A percentile compares a stretch with the other conserved stretches of the same genome.
Conservation (phyloP, 2,797 vertebrate genomes). For the Tapera naevia region DNA sequence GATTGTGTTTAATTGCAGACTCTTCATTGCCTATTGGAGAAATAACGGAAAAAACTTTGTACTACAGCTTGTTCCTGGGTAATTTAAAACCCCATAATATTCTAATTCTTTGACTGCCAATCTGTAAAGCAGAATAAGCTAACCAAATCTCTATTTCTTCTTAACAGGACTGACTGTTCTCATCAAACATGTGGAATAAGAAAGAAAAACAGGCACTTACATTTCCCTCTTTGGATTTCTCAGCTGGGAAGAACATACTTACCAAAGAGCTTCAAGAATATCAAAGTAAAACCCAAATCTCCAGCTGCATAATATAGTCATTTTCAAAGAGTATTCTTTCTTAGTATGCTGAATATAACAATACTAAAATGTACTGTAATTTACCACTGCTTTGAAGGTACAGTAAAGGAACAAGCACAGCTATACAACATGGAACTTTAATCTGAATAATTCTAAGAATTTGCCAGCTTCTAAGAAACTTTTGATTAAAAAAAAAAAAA, state of each 20-base stretch:
- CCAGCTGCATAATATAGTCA: not conserved
- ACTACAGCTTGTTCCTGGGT: slow-evolving; percentile 5
- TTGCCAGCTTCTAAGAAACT: not conserved
- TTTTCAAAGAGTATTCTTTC: slow-evolving; percentile 15
- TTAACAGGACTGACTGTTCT: slow-evolving; percentile 17
- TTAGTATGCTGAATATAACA: not conserved
- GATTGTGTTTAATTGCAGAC: slow-evolving; percentile 50
- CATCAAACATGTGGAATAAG: slow-evolving; percentile 35
- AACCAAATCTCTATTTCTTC: slow-evolving; percentile 31
- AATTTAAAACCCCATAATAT: slow-evolving; percentile 52
- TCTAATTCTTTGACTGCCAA: slow-evolving; percentile 40
- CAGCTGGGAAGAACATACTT: not conserved
- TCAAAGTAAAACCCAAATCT: slow-evolving; percentile 28
- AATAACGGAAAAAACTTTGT: not conserved
- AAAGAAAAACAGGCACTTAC: not conserved
- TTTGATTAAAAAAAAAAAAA: not conserved
- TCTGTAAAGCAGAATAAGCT: slow-evolving; percentile 49
- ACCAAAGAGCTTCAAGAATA: slow-evolving; percentile 12
- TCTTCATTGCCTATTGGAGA: slow-evolving; percentile 20
- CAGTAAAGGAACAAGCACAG: not conserved
- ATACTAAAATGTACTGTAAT: slow-evolving; percentile 5
- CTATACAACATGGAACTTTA: not conserved
- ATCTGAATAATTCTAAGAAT: not conserved
- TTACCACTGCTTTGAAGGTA: not conserved
- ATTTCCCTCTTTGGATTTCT: not conserved